Evolutionary conservation across 1,140 invertebrate genomes (phyloP).

Genomic region (Drosophila hydei): DNA sequence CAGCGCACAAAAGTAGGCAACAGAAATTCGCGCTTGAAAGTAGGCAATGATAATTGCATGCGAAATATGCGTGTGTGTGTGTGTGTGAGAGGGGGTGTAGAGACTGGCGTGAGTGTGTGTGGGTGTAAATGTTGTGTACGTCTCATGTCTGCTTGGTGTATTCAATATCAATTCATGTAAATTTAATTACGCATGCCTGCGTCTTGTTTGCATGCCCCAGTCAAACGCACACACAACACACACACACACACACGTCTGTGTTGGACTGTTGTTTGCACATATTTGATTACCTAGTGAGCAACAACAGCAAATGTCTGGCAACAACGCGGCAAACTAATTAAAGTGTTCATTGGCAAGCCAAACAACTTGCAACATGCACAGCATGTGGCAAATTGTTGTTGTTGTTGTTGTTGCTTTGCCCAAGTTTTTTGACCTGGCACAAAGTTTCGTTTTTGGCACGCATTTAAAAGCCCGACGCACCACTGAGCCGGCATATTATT

Average conservation of each 20-base stretch:
- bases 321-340: constrained; percentile 58
- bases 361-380: constrained; percentile 39
- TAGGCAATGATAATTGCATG: constrained; percentile 68
- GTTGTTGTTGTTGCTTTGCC: not conserved
- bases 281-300: constrained; percentile 64
- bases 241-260: not conserved
- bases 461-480: not conserved
- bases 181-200: constrained; percentile 79
- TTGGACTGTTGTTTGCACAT: constrained; percentile 63
- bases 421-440: not conserved
- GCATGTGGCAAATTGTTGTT: not conserved
- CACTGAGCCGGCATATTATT: constrained; percentile 8
- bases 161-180: constrained; percentile 81
- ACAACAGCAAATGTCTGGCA: constrained; percentile 17
- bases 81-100: not conserved
- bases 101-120: not conserved
- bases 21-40: constrained; percentile 42
- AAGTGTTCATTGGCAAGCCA: constrained; percentile 53
- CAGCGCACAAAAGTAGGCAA: constrained; percentile 42
- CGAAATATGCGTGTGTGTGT: constrained; percentile 12
- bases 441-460: constrained; percentile 11
- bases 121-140: not conserved
- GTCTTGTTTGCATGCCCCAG: constrained; percentile 56
- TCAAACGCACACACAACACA: not conserved
- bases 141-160: constrained; percentile 40